Evolutionary conservation across 2,113 vertebrate species (phyloP).

Genomic region (Thalassarche chlororhynchos): DNA sequence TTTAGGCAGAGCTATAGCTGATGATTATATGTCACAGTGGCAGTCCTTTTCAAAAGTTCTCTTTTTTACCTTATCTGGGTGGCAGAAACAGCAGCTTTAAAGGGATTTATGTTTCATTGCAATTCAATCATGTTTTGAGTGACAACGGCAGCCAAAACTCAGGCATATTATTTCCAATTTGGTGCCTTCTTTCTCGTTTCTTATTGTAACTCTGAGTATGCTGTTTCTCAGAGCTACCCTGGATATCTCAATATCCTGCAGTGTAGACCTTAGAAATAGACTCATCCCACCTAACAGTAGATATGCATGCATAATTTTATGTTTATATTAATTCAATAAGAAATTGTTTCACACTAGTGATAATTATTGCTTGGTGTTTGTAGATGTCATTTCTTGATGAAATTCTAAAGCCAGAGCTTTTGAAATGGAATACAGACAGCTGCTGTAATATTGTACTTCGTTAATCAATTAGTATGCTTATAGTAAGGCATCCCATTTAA

Average conservation of each 20-base stretch:
- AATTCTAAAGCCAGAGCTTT: not conserved
- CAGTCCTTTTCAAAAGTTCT: not conserved
- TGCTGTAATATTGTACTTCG: not conserved
- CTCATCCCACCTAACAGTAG: not conserved
- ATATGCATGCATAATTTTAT: not conserved
- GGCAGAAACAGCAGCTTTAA: not conserved
- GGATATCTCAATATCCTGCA: not conserved
- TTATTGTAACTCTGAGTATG: not conserved
- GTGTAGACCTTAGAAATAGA: not conserved
- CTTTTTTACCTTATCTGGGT: not conserved
- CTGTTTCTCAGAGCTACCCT: not conserved
- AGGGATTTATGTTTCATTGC: not conserved
- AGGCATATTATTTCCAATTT: not conserved
- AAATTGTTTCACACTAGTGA: not conserved
- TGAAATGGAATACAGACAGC: not conserved
- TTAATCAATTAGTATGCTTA: not conserved
- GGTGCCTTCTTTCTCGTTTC: not conserved
- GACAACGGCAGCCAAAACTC: not conserved
- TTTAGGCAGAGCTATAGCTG: not conserved
- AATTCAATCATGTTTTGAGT: not conserved
- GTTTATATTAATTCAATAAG: not conserved
- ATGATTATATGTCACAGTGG: not conserved
- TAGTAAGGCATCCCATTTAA: not conserved
- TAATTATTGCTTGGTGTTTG: not conserved
- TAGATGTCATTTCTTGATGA: not conserved